Percentiles rank a stretch among this genome's conserved stretches.
Evolutionary conservation across 2,797 vertebrate species (phyloP).

Genomic region (Darevskia nairensis): DNA sequence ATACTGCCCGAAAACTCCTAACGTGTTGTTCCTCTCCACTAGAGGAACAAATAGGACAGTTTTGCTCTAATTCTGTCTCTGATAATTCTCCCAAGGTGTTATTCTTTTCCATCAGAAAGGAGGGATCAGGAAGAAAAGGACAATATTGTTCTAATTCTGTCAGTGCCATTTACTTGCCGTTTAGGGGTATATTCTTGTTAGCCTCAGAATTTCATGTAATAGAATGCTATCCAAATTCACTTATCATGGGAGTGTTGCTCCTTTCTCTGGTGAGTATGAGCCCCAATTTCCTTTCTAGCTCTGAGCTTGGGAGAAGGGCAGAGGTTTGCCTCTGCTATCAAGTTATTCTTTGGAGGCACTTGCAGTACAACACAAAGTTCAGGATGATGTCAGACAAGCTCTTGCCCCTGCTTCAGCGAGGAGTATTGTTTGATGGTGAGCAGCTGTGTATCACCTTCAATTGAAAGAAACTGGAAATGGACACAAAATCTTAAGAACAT

Average conservation of each 20-base stretch:
- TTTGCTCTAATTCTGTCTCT: neutral
- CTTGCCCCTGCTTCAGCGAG: neutral
- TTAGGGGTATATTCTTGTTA: neutral
- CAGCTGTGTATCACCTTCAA: conserved; percentile 13
- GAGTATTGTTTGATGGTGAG: neutral
- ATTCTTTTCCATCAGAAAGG: neutral
- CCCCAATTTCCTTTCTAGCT: too few relatives aligned
- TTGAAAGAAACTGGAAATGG: conserved; percentile 25
- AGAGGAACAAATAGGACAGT: neutral
- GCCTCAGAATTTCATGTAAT: neutral
- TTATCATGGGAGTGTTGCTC: neutral
- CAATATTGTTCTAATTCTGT: neutral
- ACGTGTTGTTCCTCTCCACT: neutral
- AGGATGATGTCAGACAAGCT: neutral
- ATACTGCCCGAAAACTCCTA: neutral
- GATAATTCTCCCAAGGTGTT: neutral
- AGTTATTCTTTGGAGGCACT: neutral
- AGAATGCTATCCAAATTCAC: neutral
- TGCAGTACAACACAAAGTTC: neutral
- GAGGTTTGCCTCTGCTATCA: neutral
- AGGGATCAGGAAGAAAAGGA: neutral
- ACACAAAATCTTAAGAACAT: conserved; percentile 23
- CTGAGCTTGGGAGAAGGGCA: neutral
- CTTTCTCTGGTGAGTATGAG: neutral
- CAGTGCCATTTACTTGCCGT: too few relatives aligned